A percentile compares a stretch with the other conserved stretches of the same genome.
Evolutionary conservation across 2,888 invertebrate species (phyloP).

Genomic region (Flabesymbios commensalis): DNA sequence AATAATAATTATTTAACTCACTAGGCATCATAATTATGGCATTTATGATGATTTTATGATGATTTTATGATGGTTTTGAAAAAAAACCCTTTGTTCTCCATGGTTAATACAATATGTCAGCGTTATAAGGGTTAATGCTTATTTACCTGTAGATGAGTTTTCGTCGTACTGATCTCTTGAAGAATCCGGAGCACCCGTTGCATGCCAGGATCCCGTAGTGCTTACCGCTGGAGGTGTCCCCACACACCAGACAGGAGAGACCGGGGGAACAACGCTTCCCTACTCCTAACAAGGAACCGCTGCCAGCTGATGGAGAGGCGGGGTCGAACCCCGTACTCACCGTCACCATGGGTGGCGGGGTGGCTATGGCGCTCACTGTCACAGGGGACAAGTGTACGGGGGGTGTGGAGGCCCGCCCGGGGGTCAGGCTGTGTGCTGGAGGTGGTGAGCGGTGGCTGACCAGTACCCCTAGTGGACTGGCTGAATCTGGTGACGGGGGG

Average conservation of each 20-base stretch:
- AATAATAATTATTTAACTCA: too few species aligned
- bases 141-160: conserved; percentile 96
- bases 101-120: too few species aligned
- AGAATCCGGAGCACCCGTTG: conserved; percentile 99
- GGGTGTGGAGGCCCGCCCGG: neutral
- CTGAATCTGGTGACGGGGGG: conserved; percentile 1
- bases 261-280: conserved; percentile 66
- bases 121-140: too few species aligned
- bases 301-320: neutral
- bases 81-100: too few species aligned
- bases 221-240: conserved; percentile 95
- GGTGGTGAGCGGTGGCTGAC: neutral
- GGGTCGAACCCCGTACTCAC: neutral
- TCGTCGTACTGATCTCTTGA: conserved; percentile 92
- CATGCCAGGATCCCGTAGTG: conserved; percentile 98
- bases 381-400: neutral
- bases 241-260: conserved; percentile 88
- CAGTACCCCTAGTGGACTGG: neutral
- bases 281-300: neutral
- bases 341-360: neutral
- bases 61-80: too few species aligned
- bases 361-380: neutral
- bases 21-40: too few species aligned
- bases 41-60: too few species aligned
- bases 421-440: neutral